Evolutionary conservation across 2,113 vertebrate genomes (phyloP).

Genomic region (Prionailurus bengalensis): DNA sequence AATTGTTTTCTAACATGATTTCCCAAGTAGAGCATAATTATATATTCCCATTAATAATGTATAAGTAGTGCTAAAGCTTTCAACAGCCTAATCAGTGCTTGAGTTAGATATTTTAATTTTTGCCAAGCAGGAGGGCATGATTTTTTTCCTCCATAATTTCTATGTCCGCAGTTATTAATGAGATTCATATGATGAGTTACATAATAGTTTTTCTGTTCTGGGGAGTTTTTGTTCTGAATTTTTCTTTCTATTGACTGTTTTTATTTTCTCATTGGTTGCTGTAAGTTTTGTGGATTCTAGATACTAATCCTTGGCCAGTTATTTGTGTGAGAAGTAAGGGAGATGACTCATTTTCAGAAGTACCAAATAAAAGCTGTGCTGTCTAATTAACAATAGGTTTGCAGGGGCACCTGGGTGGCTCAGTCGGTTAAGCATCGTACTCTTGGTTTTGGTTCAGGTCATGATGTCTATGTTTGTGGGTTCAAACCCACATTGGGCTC

Average conservation of each 20-base stretch:
- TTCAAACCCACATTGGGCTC: no score
- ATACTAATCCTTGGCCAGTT: background rate
- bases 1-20: slow-evolving; percentile 29
- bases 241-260: background rate
- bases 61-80: background rate
- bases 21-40: background rate
- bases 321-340: background rate
- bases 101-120: slow-evolving; percentile 12
- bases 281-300: background rate
- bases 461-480: no score
- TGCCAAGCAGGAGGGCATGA: background rate
- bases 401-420: no score
- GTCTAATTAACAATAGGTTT: no score
- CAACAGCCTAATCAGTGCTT: background rate
- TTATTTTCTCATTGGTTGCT: background rate
- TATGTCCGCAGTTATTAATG: background rate
- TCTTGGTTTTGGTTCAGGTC: no score
- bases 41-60: background rate
- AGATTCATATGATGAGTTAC: background rate
- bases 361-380: no score
- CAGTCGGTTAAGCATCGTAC: no score
- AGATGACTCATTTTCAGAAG: no score
- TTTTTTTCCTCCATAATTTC: background rate
- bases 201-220: background rate
- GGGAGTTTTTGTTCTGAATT: background rate